These are phyloP conservation scores for Amphiprion percula DNA, from an alignment of 2,113 vertebrate genomes.

Conservation along the genomic window DNA sequence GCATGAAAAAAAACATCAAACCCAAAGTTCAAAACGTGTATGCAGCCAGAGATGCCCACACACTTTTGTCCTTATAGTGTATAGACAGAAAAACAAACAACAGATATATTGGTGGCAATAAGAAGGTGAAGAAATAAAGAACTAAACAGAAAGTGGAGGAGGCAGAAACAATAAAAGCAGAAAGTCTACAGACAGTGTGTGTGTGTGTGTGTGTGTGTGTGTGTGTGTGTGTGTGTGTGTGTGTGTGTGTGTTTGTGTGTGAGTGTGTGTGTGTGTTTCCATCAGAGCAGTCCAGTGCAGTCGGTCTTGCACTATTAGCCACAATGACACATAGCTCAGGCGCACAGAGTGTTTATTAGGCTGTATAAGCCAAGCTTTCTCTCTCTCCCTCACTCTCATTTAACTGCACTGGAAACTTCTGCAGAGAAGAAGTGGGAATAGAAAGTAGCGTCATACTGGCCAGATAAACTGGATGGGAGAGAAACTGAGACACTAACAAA, in stretches of 20 bases:
- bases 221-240: constrained; percentile 9
- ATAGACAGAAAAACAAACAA: neutral
- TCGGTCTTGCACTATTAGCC: constrained; percentile 45
- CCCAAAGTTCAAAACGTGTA: too few species aligned
- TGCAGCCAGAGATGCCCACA: neutral
- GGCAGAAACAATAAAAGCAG: constrained; percentile 20
- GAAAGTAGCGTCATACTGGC: constrained; percentile 43
- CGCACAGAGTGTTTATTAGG: constrained; percentile 61
- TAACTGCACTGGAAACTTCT: constrained; percentile 65
- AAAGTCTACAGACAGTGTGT: constrained; percentile 1
- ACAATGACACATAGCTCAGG: constrained; percentile 49
- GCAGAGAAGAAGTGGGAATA: constrained; percentile 54
- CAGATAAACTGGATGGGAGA: constrained; percentile 59
- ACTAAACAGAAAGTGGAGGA: neutral
- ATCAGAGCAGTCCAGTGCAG: constrained; percentile 46
- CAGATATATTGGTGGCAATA: neutral
- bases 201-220: constrained; percentile 12
- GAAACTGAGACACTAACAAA: constrained; percentile 48
- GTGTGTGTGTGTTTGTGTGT: too few species aligned
- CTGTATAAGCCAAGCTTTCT: constrained; percentile 47
- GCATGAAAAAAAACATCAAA: too few species aligned
- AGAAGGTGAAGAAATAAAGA: constrained; percentile 19
- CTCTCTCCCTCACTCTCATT: constrained; percentile 17
- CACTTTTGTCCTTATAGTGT: neutral
- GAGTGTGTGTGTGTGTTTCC: constrained; percentile 42